Evolutionary conservation across 2,797 vertebrate species (phyloP), one percentile per base, ranked within the genome.

Genomic region (Trachops cirrhosus): DNA sequence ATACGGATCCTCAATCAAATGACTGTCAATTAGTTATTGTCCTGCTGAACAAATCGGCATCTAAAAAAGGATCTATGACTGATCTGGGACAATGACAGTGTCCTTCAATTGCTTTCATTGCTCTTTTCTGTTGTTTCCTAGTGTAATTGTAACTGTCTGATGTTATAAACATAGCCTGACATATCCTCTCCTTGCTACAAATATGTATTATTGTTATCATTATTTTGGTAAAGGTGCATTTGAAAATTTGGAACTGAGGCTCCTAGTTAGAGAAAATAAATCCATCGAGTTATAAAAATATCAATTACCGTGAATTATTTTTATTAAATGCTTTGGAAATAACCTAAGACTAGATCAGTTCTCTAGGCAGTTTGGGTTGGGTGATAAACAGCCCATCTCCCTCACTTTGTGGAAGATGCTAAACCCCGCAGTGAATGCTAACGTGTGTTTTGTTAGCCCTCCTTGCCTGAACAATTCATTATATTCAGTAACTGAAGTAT

Each of bases 401-500:
- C 11, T 94, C 82, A 75, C 59, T 93, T 89, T 22, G 44, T 75
- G 15, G 39, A 80, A 88, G 62, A 92, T 15, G 9, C 41, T 85
- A 83, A 96, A 32, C 39, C 71, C 67, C 73, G 2, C 0, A 71
- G 91, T 24, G 29, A 62, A 39, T 89, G 84, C 88, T 93, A 74
- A 84, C 12, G 29, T 86, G 73, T 91, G 80, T 94, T 97, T 86
- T 94, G 84, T 97, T 95, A 95, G 90, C 95, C 73, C 95, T 94
- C 84, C 39, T 34, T 96, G 88, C 78, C 71, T 26, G 1, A 46
- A 93, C 82, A 80, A 93, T 89, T 97, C 96, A 97, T 97, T 97
- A 84, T 85, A 91, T 97, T 98, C 97, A 97, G 96, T 91, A 85
- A 96, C 92, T 97, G 96, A 98, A 97, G 96, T 96, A 92, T 12